A percentile compares a stretch with the other conserved stretches of the same genome.
phyloP scores from a whole-genome alignment of 64 coral and sea anemone genomes.

The Dendrophyllia cribrosa region DNA sequence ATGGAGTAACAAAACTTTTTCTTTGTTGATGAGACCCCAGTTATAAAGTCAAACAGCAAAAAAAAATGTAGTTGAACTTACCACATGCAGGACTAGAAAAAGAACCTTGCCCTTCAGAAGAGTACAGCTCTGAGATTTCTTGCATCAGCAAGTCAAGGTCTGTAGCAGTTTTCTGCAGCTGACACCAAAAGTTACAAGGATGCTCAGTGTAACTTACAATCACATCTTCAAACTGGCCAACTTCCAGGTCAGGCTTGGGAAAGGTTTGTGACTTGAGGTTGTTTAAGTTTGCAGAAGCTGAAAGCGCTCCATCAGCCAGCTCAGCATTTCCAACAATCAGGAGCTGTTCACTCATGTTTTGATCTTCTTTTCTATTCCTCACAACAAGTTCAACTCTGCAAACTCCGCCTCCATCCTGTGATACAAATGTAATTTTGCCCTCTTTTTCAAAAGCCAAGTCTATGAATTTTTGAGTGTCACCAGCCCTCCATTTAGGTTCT shows the following conservation, averaged over 20 bases:
- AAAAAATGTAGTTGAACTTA: slow-evolving; percentile 25
- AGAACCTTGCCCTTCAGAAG: slow-evolving; percentile 32
- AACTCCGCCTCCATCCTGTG: slow-evolving; percentile 46
- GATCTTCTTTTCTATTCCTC: slow-evolving; percentile 35
- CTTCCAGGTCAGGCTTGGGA: slow-evolving; percentile 24
- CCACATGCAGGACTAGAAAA: slow-evolving; percentile 65
- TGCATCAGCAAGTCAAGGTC: slow-evolving; percentile 86
- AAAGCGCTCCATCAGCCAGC: slow-evolving; percentile 66
- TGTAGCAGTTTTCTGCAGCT: slow-evolving; percentile 39
- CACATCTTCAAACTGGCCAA: slow-evolving; percentile 80
- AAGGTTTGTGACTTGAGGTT: slow-evolving; percentile 64
- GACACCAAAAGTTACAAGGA: slow-evolving; percentile 84
- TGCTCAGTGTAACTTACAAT: slow-evolving; percentile 71
- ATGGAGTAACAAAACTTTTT: too few relatives aligned
- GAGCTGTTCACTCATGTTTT: slow-evolving; percentile 78
- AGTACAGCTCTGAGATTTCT: slow-evolving; percentile 70
- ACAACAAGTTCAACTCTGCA: slow-evolving; percentile 77
- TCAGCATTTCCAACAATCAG: slow-evolving; percentile 63
- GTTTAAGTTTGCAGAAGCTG: slow-evolving; percentile 72
- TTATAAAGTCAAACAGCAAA: too few relatives aligned
- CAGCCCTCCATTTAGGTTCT: slow-evolving; percentile 43
- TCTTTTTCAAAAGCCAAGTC: slow-evolving; percentile 77
- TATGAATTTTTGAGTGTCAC: slow-evolving; percentile 72
- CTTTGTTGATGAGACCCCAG: too few relatives aligned
- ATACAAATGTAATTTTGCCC: slow-evolving; percentile 57